Conservation (phyloP, 2,797 vertebrate species). For the Astyanax mexicanus region DNA sequence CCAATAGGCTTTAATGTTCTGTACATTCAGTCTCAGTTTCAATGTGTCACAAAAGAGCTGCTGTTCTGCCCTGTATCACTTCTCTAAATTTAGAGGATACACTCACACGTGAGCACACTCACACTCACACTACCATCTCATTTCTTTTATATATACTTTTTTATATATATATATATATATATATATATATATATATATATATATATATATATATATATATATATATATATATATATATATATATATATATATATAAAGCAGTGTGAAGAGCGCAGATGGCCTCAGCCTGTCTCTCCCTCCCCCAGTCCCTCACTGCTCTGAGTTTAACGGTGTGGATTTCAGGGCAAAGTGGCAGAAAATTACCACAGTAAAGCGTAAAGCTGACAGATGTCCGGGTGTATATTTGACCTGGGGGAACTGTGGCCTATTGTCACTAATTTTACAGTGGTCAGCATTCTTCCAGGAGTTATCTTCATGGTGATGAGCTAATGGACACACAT, state of each 20-base stretch:
- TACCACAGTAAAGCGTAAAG: slow-evolving; percentile 27
- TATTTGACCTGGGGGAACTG: neutral
- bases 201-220: no score
- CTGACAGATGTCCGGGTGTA: slow-evolving; percentile 46
- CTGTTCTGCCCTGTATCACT: slow-evolving; percentile 59
- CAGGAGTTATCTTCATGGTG: neutral
- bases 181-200: neutral
- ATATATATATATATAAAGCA: neutral
- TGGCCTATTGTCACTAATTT: slow-evolving; percentile 14
- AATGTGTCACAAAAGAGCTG: slow-evolving; percentile 50
- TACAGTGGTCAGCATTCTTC: slow-evolving; percentile 1
- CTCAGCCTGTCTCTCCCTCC: slow-evolving; percentile 27
- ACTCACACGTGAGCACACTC: slow-evolving; percentile 5
- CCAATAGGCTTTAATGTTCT: neutral
- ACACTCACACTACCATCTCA: slow-evolving; percentile 3
- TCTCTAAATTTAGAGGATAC: slow-evolving; percentile 50
- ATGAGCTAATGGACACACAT: neutral
- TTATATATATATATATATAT: neutral
- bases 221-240: no score
- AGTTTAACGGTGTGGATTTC: slow-evolving; percentile 21
- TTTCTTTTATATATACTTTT: neutral
- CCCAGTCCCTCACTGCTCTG: neutral
- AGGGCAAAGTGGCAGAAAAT: slow-evolving; percentile 25
- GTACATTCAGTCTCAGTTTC: no score
- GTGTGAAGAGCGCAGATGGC: slow-evolving; percentile 70